Percentiles rank a stretch among this genome's conserved stretches.
phyloP scores from a whole-genome alignment of 2,113 vertebrate species.

The Ophiodon elongatus region DNA sequence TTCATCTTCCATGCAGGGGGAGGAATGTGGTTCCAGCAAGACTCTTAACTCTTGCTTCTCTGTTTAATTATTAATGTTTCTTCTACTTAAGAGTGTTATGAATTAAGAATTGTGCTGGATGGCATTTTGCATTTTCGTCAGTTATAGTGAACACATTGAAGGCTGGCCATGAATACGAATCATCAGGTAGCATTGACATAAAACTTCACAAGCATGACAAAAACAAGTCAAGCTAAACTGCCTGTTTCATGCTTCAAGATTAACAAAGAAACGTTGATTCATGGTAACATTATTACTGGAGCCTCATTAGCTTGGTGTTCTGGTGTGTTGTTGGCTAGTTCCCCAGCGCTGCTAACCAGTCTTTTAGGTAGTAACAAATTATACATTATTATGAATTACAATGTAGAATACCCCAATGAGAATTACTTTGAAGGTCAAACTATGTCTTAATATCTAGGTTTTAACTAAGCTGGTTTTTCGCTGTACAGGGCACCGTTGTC shows the following conservation, averaged over 20 bases:
- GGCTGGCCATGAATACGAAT: not conserved
- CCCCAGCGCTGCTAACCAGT: too few relatives aligned
- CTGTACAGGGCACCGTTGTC: too few relatives aligned
- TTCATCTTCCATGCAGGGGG: not conserved
- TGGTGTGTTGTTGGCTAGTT: not conserved
- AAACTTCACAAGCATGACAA: not conserved
- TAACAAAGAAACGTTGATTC: not conserved
- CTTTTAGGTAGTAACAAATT: too few relatives aligned
- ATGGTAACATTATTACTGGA: not conserved
- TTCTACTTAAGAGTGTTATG: not conserved
- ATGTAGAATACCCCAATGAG: not conserved
- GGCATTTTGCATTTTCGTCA: not conserved
- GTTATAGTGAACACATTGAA: not conserved
- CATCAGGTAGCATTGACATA: too few relatives aligned
- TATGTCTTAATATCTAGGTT: not conserved
- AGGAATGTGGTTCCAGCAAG: not conserved
- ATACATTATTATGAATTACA: not conserved
- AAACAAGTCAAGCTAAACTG: not conserved
- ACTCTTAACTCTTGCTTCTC: not conserved
- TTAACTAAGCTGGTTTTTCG: too few relatives aligned
- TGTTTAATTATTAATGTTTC: not conserved
- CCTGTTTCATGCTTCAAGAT: not conserved
- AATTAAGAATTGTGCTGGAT: not conserved
- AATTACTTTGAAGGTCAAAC: not conserved
- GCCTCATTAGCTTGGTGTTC: not conserved